A percentile compares a stretch with the other conserved stretches of the same genome.
These are phyloP conservation scores for Triops longicaudatus DNA, from an alignment of 1,140 invertebrate genomes.

Conservation along the genomic window DNA sequence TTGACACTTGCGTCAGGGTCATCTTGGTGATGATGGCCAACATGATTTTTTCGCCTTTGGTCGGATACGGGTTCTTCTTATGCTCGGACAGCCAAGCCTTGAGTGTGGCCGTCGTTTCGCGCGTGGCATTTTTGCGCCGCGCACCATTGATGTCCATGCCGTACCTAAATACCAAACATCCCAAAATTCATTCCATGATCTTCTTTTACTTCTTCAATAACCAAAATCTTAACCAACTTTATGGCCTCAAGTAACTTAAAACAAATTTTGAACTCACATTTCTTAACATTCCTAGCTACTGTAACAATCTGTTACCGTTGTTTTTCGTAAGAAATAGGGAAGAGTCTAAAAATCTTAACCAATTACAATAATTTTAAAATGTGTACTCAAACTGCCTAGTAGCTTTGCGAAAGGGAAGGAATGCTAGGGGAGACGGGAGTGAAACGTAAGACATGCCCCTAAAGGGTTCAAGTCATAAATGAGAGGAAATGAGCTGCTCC, in stretches of 20 bases:
- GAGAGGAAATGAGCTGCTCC: not conserved
- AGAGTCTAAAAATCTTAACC: no score
- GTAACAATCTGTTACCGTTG: no score
- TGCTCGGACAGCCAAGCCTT: constrained; percentile 87
- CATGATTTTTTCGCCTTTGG: constrained; percentile 98
- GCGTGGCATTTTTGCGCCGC: constrained; percentile 89
- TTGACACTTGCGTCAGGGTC: constrained; percentile 73
- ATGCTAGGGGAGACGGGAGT: not conserved
- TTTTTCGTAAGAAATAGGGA: no score
- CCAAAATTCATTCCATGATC: not conserved
- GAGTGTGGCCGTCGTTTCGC: constrained; percentile 91
- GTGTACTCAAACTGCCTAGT: no score
- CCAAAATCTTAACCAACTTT: no score
- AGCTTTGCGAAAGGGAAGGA: not conserved
- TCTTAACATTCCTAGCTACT: no score
- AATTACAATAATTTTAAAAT: no score
- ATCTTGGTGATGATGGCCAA: constrained; percentile 97
- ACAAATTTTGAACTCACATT: no score
- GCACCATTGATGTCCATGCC: constrained; percentile 83
- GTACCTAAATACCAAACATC: constrained; percentile 53
- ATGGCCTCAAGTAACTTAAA: no score
- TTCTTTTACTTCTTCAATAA: not conserved
- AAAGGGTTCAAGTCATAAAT: not conserved
- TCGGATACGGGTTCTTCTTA: constrained; percentile 95
- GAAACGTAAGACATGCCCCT: not conserved